Percentiles rank a stretch among this genome's conserved stretches.
Conservation (phyloP, 1,140 invertebrate genomes). For the Colletes latitarsis region DNA sequence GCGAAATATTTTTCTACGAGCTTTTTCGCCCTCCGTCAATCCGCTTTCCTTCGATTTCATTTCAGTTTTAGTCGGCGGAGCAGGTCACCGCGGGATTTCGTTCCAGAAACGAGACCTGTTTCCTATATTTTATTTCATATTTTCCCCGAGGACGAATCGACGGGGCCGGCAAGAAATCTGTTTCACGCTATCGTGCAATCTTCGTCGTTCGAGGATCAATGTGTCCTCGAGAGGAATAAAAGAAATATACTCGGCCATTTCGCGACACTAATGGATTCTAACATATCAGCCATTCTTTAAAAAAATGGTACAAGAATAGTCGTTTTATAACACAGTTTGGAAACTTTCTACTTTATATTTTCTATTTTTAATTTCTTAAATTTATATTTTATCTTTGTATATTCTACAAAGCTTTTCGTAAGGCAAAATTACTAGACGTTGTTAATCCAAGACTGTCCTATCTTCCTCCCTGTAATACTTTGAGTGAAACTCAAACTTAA, state of each 20-base stretch:
- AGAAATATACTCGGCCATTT: neutral
- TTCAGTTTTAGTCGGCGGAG: neutral
- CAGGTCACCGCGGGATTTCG: neutral
- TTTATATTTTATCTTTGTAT: no score
- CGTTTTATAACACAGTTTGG: no score
- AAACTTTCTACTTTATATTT: no score
- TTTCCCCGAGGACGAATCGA: neutral
- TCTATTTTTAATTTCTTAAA: no score
- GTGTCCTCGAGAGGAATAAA: neutral
- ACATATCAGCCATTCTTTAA: no score
- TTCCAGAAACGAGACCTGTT: neutral
- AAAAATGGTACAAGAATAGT: no score
- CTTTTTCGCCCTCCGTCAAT: neutral
- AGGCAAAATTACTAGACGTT: no score
- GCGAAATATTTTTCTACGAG: neutral
- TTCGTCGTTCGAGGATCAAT: neutral
- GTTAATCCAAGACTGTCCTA: no score
- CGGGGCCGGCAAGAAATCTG: neutral
- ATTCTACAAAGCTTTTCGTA: no score
- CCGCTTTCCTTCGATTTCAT: constrained; percentile 11
- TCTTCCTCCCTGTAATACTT: no score
- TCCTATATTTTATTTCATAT: neutral
- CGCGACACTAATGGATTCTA: no score
- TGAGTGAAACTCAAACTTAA: no score
- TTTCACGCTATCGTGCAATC: neutral